Evolutionary conservation across 2,113 vertebrate species (phyloP), one percentile per base, ranked within the genome.

Genomic region (Phainopepla nitens): DNA sequence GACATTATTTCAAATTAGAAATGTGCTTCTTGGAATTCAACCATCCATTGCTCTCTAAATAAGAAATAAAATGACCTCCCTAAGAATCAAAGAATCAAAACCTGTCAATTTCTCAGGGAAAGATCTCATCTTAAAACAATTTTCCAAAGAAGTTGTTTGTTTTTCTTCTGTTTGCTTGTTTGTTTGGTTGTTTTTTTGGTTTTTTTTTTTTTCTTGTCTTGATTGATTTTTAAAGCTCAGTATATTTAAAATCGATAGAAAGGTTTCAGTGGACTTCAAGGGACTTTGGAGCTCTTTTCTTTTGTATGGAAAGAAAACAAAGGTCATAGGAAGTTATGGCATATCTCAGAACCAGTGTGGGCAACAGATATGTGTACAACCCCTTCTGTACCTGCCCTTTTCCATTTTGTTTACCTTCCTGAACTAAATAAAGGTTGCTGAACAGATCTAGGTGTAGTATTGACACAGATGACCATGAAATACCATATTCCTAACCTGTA

Each of bases 61-160:
- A 86, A 90, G 60, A 89, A 88, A 92, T 75, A 84, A 83, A 94
- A 92, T 79, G 10, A 71, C 56, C 73, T 75, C 82, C 65, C 36
- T 39, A 78, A 79, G 73, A 87, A 89, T 79, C 51, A 84, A 91
- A 87, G 57, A 94, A 76, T 61, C 50, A 90, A 86, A 95, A 49
- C 10, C 23, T 71, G 18, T 35, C 56, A 78, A 10, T 33, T 47
- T 62, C 44, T 71, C 31, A 57, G 57, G 24, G 87, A 80, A 78
- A 81, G 9, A 66, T 8, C 13, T 47, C 61, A 45, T 66, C 60
- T 82, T 83, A 86, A 83, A 93, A 81, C 36, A 1, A 10, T 71
- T 64, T 89, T 90, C 87, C 56, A 82, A 81, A 22, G 7, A 70
- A 73, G 33, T 23, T 57, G 9, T 39, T 42, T 51, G 58, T 36